Conservation (phyloP, 1,140 invertebrate species). For the Cyclargus thomasi region DNA sequence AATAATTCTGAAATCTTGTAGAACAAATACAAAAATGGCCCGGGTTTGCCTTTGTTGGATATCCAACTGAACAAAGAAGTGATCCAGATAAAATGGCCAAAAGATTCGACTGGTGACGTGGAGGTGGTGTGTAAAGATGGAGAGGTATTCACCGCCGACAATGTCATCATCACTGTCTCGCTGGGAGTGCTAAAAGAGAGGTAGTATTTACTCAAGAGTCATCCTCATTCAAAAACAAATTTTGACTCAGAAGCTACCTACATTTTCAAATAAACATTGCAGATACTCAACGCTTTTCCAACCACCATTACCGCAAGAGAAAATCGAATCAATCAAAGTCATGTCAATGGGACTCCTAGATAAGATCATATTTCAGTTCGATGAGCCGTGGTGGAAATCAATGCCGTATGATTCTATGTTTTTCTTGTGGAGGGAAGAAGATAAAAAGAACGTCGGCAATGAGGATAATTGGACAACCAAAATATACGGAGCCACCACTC, state of each 20-base stretch:
- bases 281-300: conserved; percentile 34
- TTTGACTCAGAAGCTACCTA: too few relatives aligned
- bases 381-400: conserved; percentile 28
- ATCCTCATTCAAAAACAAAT: too few relatives aligned
- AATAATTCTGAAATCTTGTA: conserved; percentile 31
- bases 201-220: neutral
- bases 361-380: conserved; percentile 38
- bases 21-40: conserved; percentile 52
- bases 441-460: conserved; percentile 17
- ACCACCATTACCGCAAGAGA: conserved; percentile 33
- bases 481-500: conserved; percentile 32
- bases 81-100: conserved; percentile 39
- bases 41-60: conserved; percentile 40
- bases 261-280: conserved; percentile 21
- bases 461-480: conserved; percentile 27
- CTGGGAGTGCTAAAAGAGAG: conserved; percentile 70
- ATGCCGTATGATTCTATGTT: conserved; percentile 20
- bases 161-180: conserved; percentile 81
- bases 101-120: conserved; percentile 34
- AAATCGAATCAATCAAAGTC: conserved; percentile 31
- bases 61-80: conserved; percentile 48
- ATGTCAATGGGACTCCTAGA: conserved; percentile 35
- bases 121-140: conserved; percentile 76
- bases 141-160: conserved; percentile 72
- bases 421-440: conserved; percentile 25